Evolutionary conservation across 2,888 invertebrate genomes (phyloP).

Genomic region (Drosophila mercatorum): DNA sequence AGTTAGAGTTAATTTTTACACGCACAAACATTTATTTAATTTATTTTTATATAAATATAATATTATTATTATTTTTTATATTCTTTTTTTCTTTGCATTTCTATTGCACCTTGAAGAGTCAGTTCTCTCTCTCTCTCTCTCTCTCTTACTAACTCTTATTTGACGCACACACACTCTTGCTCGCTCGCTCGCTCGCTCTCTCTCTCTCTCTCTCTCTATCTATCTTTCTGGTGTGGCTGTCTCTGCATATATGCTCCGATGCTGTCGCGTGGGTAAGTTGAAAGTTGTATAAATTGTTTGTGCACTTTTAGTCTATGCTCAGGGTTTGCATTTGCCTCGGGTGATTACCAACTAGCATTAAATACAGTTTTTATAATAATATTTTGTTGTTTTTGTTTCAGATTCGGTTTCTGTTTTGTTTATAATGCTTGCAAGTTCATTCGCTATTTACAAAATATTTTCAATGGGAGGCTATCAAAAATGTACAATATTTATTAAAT

Average conservation of each 20-base stretch:
- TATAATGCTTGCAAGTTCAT: constrained; percentile 46
- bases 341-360: constrained; percentile 67
- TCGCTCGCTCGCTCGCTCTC: constrained; percentile 36
- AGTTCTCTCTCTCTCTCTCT: constrained; percentile 45
- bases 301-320: constrained; percentile 80
- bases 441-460: constrained; percentile 72
- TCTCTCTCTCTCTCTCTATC: constrained; percentile 15
- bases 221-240: not conserved
- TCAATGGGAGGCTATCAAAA: constrained; percentile 75
- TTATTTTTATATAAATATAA: constrained; percentile 75
- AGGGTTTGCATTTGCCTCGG: constrained; percentile 70
- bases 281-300: constrained; percentile 70
- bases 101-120: constrained; percentile 55
- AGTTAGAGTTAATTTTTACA: constrained; percentile 80
- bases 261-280: constrained; percentile 78
- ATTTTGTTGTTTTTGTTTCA: constrained; percentile 23
- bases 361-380: constrained; percentile 50
- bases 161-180: constrained; percentile 32
- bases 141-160: constrained; percentile 25
- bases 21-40: constrained; percentile 80
- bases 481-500: constrained; percentile 79
- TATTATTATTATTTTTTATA: constrained; percentile 40
- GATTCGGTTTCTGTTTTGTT: constrained; percentile 14
- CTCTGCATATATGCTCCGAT: constrained; percentile 38
- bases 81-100: constrained; percentile 37